Base-by-base conservation (phyloP, 2,113 vertebrate species). In the Misgurnus anguillicaudatus region DNA sequence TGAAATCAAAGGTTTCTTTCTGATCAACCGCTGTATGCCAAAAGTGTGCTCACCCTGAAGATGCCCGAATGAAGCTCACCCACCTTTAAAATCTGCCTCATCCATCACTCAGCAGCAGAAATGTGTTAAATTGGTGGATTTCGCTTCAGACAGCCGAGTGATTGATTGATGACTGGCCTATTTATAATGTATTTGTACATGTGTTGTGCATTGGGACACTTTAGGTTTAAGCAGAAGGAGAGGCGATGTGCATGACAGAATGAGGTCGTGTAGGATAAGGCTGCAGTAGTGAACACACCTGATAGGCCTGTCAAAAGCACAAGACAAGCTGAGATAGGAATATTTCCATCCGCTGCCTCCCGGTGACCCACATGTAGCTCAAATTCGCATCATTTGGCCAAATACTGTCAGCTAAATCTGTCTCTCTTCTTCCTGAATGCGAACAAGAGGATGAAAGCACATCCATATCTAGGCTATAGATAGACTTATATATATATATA, bases 121-220 rank as follows among this genome's bases (percentile, higher is more conserved):
- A 85, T 63, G 69, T 61, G 77, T 71, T 81, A 88, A 86, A 90
- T 85, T 83, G 81, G 87, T 87, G 88, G 86, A 86, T 91, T 77
- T 53, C 70, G 82, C 88, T 84, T 82, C 51, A 47, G 19, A 69
- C 79, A 62, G 14, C 84, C 81, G 85, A 88, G 88, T 89, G 89
- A 91, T 88, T 92, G 91, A 92, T 90, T 92, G 90, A 92, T 91
- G 90, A 89, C 87, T 71, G 88, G 84, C 88, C 89, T 91, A 90
- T 92, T 90, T 91, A 89, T 88, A 91, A 93, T 91, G 89, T 89
- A 90, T 88, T 90, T 89, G 89, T 92, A 91, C 92, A 91, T 89
- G 89, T 90, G 91, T 91, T 90, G 91, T 91, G 90, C 89, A 88
- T 82, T 87, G 89, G 91, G 91, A 92, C 90, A 90, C 89, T 90